A percentile compares a stretch with the other conserved stretches of the same genome.
Conservation (phyloP, 2,113 vertebrate genomes). For the Eclectus roratus region DNA sequence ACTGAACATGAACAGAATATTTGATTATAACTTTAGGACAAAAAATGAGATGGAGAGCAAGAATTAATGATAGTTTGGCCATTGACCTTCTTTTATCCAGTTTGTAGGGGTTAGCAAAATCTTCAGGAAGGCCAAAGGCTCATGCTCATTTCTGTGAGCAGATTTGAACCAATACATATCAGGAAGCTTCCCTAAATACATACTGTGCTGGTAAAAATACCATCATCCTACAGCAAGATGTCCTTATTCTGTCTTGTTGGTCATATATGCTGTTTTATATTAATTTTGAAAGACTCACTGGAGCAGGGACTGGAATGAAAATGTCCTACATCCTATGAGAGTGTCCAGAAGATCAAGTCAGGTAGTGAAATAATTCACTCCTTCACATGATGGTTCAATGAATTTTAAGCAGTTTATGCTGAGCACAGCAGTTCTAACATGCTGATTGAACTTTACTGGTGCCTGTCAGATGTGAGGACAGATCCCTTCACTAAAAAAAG, state of each 20-base stretch:
- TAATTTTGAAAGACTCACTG: background rate
- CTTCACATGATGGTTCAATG: constrained; percentile 21
- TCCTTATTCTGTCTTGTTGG: background rate
- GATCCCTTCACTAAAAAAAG: constrained; percentile 15
- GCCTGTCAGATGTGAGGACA: constrained; percentile 12
- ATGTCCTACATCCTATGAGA: background rate
- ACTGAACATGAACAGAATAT: background rate
- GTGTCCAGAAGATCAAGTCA: background rate
- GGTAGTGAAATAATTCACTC: constrained; percentile 8
- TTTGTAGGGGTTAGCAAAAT: background rate
- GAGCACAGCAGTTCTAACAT: background rate
- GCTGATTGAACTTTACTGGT: background rate
- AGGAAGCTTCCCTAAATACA: background rate
- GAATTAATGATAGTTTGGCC: background rate
- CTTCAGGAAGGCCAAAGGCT: background rate
- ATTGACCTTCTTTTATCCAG: background rate
- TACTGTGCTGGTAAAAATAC: background rate
- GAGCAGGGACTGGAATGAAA: background rate
- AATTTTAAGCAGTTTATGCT: constrained; percentile 26
- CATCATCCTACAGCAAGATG: background rate
- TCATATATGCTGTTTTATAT: background rate
- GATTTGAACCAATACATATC: background rate
- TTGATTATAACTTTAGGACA: background rate
- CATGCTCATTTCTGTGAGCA: background rate
- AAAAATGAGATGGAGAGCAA: background rate